Conservation (phyloP, 1,140 invertebrate species). For the Scylla paramamosain region DNA sequence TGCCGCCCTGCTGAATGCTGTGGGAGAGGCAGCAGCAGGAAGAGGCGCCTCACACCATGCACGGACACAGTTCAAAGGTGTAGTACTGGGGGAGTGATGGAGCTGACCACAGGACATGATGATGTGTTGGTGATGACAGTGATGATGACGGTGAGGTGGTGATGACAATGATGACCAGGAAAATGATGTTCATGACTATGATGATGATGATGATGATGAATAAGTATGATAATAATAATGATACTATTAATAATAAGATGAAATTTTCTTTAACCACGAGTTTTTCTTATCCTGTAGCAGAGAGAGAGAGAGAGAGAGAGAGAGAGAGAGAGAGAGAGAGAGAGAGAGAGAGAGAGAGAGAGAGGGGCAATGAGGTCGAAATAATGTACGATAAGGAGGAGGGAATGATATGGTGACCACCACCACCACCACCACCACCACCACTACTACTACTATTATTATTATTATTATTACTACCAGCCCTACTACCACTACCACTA, state of each 20-base stretch:
- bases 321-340: constrained; percentile 15
- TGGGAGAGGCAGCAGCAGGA: not conserved
- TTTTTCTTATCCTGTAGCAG: not conserved
- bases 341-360: constrained; percentile 24
- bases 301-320: constrained; percentile 38
- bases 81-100: not conserved
- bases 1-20: no score
- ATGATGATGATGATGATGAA: no score
- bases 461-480: not conserved
- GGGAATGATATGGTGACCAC: not conserved
- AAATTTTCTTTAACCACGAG: no score
- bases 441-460: not conserved
- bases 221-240: not conserved
- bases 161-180: no score
- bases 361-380: not conserved
- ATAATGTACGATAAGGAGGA: not conserved
- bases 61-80: not conserved
- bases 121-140: not conserved
- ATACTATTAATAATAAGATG: not conserved
- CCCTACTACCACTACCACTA: not conserved
- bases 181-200: no score
- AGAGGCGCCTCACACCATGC: not conserved
- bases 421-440: not conserved
- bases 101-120: no score
- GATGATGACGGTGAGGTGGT: not conserved